Evolutionary conservation across 2,113 vertebrate genomes (phyloP), one percentile per base, ranked within the genome.

Genomic region (Oplegnathus fasciatus): DNA sequence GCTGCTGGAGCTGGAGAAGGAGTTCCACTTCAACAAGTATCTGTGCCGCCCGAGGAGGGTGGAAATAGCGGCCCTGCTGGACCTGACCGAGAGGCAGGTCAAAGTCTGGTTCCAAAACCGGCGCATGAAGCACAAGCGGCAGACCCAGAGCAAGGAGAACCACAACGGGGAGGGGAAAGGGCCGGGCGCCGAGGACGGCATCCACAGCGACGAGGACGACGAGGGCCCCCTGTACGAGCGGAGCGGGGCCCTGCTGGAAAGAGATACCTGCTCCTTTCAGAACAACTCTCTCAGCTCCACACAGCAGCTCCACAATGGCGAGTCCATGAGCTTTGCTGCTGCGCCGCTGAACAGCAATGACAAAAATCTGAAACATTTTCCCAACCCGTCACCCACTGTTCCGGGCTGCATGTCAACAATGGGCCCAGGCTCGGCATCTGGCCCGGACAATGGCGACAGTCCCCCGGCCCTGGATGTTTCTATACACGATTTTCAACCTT

Each of bases 11-110:
- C 97, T 99, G 94, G 98, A 99, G 84, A 99, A 99, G 91, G 98
- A 99, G 96, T 99, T 99, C 92, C 98, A 99, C 95, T 99, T 99
- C 97, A 99, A 99, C 98, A 99, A 99, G 97, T 99, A 99, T 92
- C 97, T 99, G 67, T 99, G 98, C 94, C 96, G 98, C 92, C 98
- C 98, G 66, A 96, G 98, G 75, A 94, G 98, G 84, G 98, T 99
- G 93, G 98, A 99, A 91, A 99, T 99, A 42, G 98, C 98, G 48
- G 98, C 98, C 78, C 94, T 99, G 91, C 93, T 99, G 94, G 98
- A 99, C 93, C 94, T 99, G 92, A 99, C 98, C 3, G 98, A 99
- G 93, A 96, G 98, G 88, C 98, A 99, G 95, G 98, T 99, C 55
- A 99, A 99, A 95, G 98, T 99, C 58, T 99, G 98, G 98, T 99